Percentiles rank a stretch among this genome's conserved stretches.
These are phyloP conservation scores for Paedocypris sp. DNA, from an alignment of 2,113 vertebrate species.

Conservation along the genomic window DNA sequence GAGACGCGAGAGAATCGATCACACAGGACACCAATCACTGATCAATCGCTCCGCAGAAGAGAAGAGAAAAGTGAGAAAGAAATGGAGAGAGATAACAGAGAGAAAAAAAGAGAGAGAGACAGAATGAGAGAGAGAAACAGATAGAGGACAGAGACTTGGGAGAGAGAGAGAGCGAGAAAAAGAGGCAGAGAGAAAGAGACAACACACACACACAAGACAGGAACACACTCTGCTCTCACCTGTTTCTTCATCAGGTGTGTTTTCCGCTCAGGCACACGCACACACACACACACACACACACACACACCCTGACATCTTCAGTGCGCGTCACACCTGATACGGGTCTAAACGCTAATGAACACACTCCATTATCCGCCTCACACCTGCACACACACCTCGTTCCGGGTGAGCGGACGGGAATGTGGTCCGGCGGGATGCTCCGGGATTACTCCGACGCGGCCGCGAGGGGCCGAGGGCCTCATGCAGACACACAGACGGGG, in stretches of 20 bases:
- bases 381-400: background rate
- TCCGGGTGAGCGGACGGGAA: constrained; percentile 58
- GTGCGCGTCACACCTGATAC: background rate
- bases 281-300: constrained; percentile 4
- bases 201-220: no score
- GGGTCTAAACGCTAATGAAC: background rate
- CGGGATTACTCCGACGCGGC: constrained; percentile 46
- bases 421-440: constrained; percentile 43
- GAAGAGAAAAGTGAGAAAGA: no score
- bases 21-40: background rate
- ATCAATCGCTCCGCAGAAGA: no score
- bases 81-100: no score
- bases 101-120: no score
- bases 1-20: background rate
- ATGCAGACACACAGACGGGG: constrained; percentile 50
- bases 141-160: no score
- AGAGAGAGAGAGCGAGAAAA: no score
- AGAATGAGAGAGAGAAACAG: no score
- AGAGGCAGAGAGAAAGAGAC: no score
- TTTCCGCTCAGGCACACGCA: constrained; percentile 3
- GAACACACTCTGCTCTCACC: no score
- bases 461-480: constrained; percentile 47
- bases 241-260: constrained; percentile 35
- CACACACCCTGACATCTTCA: constrained; percentile 28
- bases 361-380: background rate